Evolutionary conservation across 2,888 invertebrate species (phyloP).

Genomic region (Cosmia pyralina): DNA sequence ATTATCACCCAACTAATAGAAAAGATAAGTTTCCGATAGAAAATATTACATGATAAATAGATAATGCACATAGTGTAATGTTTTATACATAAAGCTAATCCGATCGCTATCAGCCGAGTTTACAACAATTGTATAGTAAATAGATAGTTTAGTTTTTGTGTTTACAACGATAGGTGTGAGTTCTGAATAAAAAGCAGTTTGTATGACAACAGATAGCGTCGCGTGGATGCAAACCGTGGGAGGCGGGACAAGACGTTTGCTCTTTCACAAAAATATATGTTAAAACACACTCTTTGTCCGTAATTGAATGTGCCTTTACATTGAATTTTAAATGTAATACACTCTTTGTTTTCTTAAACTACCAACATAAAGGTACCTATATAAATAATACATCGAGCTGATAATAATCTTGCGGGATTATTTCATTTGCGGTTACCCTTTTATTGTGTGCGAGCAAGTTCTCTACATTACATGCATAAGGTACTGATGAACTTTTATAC

Average conservation of each 20-base stretch:
- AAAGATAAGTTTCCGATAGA: conserved; percentile 54
- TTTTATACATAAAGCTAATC: conserved; percentile 54
- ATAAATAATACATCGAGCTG: conserved; percentile 68
- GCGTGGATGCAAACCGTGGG: conserved; percentile 75
- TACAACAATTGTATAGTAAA: conserved; percentile 55
- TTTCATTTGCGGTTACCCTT: conserved; percentile 62
- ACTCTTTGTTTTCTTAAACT: conserved; percentile 78
- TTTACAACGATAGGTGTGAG: conserved; percentile 61
- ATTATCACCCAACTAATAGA: conserved; percentile 52
- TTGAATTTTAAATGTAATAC: conserved; percentile 85
- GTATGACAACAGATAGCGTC: conserved; percentile 66
- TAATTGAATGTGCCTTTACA: conserved; percentile 81
- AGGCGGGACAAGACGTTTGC: conserved; percentile 70
- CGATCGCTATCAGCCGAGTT: conserved; percentile 47
- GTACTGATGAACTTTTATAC: conserved; percentile 62
- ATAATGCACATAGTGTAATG: conserved; percentile 48
- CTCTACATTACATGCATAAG: conserved; percentile 12
- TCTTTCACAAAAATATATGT: conserved; percentile 77
- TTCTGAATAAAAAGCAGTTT: conserved; percentile 68
- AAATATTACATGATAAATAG: conserved; percentile 52
- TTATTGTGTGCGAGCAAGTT: conserved; percentile 39
- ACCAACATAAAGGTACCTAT: conserved; percentile 67
- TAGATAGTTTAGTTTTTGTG: conserved; percentile 52
- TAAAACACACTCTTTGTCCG: conserved; percentile 75
- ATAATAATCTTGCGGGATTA: conserved; percentile 70